These are phyloP conservation scores for Anoncus sp. DNA, from an alignment of 2,888 invertebrate species.

Conservation along the genomic window DNA sequence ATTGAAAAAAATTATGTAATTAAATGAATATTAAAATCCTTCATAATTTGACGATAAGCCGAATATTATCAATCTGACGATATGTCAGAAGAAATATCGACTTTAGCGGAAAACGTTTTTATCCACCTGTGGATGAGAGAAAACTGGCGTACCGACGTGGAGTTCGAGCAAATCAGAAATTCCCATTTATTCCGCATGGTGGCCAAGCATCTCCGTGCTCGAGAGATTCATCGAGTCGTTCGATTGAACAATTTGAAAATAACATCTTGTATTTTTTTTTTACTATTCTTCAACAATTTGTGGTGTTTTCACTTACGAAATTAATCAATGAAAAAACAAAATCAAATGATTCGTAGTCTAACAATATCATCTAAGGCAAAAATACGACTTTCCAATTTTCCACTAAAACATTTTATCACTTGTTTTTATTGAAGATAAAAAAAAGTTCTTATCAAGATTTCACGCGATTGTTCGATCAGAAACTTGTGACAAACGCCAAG, in stretches of 20 bases:
- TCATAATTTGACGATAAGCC: background rate
- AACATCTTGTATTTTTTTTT: constrained; percentile 4
- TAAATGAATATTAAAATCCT: too few species aligned
- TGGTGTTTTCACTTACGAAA: background rate
- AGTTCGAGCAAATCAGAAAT: constrained; percentile 45
- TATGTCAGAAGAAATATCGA: constrained; percentile 14
- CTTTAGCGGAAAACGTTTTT: constrained; percentile 42
- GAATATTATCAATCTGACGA: constrained; percentile 1
- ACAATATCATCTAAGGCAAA: background rate
- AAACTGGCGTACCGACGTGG: constrained; percentile 71
- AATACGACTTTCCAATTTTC: background rate
- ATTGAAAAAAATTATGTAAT: background rate
- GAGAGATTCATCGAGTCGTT: constrained; percentile 19
- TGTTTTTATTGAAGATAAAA: background rate
- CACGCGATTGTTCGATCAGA: background rate
- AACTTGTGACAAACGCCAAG: constrained; percentile 17
- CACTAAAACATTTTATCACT: background rate
- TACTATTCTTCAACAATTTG: background rate
- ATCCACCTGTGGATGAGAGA: constrained; percentile 57
- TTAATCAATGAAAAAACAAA: background rate
- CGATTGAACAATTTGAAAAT: background rate
- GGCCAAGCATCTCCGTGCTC: constrained; percentile 68
- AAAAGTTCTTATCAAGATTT: background rate
- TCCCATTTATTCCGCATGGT: constrained; percentile 71
- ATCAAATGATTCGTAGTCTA: background rate